These are phyloP conservation scores for Isaurus tuberculatus DNA, from an alignment of 92 coral and sea anemone species.

Conservation along the genomic window DNA sequence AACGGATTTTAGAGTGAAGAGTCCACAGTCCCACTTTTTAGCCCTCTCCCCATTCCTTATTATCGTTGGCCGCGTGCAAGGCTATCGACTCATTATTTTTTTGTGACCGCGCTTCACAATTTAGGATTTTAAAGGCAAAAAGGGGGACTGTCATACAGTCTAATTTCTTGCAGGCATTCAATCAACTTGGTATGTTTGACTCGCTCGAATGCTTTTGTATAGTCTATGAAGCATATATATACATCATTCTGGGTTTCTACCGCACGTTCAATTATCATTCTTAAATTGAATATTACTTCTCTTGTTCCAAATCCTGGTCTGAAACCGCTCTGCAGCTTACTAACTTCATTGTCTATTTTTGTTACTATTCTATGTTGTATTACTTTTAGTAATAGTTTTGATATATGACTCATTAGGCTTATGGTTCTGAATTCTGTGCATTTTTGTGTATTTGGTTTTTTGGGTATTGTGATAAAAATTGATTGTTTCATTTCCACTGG, in stretches of 20 bases:
- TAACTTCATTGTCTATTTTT: conserved; percentile 17
- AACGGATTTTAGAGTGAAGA: too few relatives aligned
- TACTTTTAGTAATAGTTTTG: conserved; percentile 22
- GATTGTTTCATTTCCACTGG: conserved; percentile 17
- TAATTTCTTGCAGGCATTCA: conserved; percentile 1
- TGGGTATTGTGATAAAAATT: conserved; percentile 17
- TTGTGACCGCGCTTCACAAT: too few relatives aligned
- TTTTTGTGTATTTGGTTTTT: conserved; percentile 18
- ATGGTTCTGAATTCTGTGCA: conserved; percentile 29
- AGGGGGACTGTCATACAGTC: background rate
- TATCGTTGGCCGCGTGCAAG: too few relatives aligned
- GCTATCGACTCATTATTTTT: too few relatives aligned
- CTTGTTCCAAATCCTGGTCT: conserved; percentile 4
- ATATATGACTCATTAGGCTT: conserved; percentile 27
- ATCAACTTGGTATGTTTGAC: background rate
- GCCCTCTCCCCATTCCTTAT: too few relatives aligned
- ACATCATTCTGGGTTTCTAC: conserved; percentile 4
- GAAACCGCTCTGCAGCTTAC: conserved; percentile 3
- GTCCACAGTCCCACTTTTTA: too few relatives aligned
- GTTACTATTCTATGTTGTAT: conserved; percentile 15
- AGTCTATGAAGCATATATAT: background rate
- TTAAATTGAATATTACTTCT: conserved; percentile 12
- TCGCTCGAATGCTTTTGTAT: background rate
- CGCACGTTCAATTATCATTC: background rate
- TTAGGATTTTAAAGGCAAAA: too few relatives aligned